Base-by-base conservation (phyloP, 1,140 invertebrate species). In the Drosophila dunni region DNA sequence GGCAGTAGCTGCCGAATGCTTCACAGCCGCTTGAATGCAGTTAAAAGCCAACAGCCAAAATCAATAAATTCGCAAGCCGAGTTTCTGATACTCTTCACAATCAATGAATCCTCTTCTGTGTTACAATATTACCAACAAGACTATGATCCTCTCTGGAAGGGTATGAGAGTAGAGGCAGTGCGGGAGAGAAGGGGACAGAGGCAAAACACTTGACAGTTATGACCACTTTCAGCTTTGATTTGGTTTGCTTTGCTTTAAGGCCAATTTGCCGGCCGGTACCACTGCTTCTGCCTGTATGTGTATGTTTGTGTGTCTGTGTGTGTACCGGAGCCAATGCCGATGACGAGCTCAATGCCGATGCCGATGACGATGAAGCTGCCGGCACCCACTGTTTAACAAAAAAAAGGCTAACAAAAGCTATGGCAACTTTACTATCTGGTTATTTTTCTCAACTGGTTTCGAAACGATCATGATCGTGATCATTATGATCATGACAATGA, bases 181-280 rank as follows among this genome's bases (percentile, higher is more conserved):
- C 13, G 7, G 1, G 9, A 13, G 40, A 44, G 40, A 20, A 7
- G 0, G 15, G 8, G 44, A n/a, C 10, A 48, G n/a, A 13, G n/a
- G 6, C 53, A 56, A 40, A 51, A 44, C 83, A 77, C 83, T 86
- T 89, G 83, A 88, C 83, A 88, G 83, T 88, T 88, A 88, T 88
- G 83, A 83, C 84, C 83, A 88, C 84, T 88, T 89, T 76, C 73
- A 64, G 78, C 36, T 38, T 45, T 40, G 56, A 44, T 58, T 57
- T 50, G 65, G 61, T 65, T 77, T 67, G 77, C 36, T 29, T 44
- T 38, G 56, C 53, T 58, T 65, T 57, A 29, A 38, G 56, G 34
- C 57, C 53, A 44, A 51, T 20, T 46, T 64, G 75, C 82, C 62
- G 67, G 79, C 83, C 82, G 77, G 81, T 67, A 54, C 24, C 24